Base-by-base conservation (phyloP, 2,797 vertebrate genomes). In the Rousettus madagascariensis region DNA sequence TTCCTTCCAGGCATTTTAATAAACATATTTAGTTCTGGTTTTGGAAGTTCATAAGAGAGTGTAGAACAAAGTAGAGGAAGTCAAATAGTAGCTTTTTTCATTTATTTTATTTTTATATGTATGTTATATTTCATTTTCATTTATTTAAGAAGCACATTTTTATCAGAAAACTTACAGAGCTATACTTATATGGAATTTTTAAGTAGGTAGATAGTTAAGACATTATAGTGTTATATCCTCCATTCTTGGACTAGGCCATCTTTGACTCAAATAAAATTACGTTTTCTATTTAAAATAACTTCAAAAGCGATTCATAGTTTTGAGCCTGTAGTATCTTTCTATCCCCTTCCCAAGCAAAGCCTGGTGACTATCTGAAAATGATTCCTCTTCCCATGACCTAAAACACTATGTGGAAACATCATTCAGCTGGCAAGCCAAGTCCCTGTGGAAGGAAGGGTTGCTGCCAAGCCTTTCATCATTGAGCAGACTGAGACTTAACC, bases 11-110 rank as follows among this genome's bases (percentile, higher is more conserved):
- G 95, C 94, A 95, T 96, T 97, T 96, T 96, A 94, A 94, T 46
- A 92, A 97, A 84, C 24, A 33, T 88, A 86, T 90, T 96, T 98
- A 95, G 55, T 98, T 97, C 96, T 96, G 95, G 89, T 96, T 96
- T 97, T 96, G 96, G 90, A 98, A 96, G 95, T 91, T 97, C 79
- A 43, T 96, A 98, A 96, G 82, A 97, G 97, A 98, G 96, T 28
- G 0, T 96, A 97, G 98, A 98, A 98, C 97, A 98, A 98, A 96
- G 8, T 96, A 97, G 96, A 97, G 80, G 94, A 97, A 97, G 96
- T 86, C 75, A 97, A 85, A 95, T 95, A 94, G 95, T 98, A 97
- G 89, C 78, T 95, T 43, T 97, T 97, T 97, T 49, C 97, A 84
- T 96, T 97, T 97, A 95, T 96, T 97, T 97, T 97, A 96, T 96